Evolutionary conservation across 2,113 vertebrate species (phyloP).

Genomic region (Typhlomys cinereus): DNA sequence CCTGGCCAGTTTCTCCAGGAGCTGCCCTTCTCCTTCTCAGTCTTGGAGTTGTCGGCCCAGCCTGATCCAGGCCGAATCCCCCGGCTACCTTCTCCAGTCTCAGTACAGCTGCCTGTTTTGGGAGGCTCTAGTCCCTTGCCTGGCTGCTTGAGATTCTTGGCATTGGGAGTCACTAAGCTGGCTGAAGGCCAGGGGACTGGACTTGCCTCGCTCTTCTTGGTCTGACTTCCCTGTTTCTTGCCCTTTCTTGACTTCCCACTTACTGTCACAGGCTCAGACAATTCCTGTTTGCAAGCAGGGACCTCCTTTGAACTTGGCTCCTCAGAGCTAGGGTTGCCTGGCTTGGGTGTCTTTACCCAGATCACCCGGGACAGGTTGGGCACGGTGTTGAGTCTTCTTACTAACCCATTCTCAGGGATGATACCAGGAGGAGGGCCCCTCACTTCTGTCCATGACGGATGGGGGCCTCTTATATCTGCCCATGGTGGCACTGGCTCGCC

Average conservation of each 20-base stretch:
- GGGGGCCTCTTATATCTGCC: conserved; percentile 75
- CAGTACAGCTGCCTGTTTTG: conserved; percentile 63
- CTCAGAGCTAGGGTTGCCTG: conserved; percentile 80
- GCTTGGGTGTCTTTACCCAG: conserved; percentile 93
- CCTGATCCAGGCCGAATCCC: conserved; percentile 82
- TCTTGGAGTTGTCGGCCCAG: conserved; percentile 78
- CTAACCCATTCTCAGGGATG: conserved; percentile 84
- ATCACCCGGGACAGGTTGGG: conserved; percentile 95
- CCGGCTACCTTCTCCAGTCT: conserved; percentile 83
- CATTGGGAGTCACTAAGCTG: conserved; percentile 80
- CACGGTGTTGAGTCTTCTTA: conserved; percentile 91
- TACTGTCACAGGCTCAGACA: fast-evolving
- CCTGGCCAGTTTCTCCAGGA: conserved; percentile 80
- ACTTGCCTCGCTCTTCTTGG: conserved; percentile 80
- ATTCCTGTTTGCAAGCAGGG: conserved; percentile 82
- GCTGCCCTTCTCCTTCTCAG: conserved; percentile 84
- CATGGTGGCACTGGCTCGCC: conserved; percentile 83
- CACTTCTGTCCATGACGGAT: conserved; percentile 78
- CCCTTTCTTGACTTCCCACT: conserved; percentile 90
- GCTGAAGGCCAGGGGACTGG: conserved; percentile 52
- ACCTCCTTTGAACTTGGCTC: conserved; percentile 71
- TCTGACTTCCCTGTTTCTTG: conserved; percentile 90
- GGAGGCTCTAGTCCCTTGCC: conserved; percentile 71
- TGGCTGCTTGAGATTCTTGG: conserved; percentile 83
- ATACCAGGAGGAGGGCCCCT: conserved; percentile 76